These are phyloP conservation scores for Pituophis catenifer DNA, from an alignment of 2,113 vertebrate species.

Conservation along the genomic window DNA sequence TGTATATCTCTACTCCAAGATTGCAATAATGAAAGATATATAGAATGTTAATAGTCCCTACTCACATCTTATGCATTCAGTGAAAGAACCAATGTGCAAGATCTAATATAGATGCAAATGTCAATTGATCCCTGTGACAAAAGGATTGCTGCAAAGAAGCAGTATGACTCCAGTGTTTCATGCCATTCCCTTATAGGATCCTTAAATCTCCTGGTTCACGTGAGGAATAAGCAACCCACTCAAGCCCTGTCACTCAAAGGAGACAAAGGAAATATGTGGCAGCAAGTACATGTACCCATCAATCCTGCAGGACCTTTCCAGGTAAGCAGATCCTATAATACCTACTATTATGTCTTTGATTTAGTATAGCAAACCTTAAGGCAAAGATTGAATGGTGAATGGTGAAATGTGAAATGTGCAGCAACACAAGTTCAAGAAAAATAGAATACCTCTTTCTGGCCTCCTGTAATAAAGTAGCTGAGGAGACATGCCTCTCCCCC, in stretches of 20 bases:
- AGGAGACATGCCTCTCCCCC: background rate
- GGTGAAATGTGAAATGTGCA: background rate
- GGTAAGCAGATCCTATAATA: conserved; percentile 69
- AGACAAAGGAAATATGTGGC: conserved; percentile 87
- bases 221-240: conserved; percentile 80
- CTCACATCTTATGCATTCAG: background rate
- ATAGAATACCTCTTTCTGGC: background rate
- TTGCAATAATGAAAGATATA: background rate
- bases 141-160: background rate
- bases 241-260: conserved; percentile 86
- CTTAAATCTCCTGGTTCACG: conserved; percentile 86
- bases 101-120: background rate
- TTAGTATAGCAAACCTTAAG: background rate
- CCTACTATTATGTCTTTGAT: background rate
- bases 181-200: conserved; percentile 75
- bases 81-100: background rate
- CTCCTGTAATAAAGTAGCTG: conserved; percentile 9
- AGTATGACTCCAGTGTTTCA: background rate
- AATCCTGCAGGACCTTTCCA: conserved; percentile 91
- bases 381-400: background rate
- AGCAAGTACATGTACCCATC: conserved; percentile 85
- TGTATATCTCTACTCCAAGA: background rate
- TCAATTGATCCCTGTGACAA: background rate
- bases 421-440: background rate
- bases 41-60: background rate